Base-by-base conservation (phyloP, 2,888 invertebrate genomes). In the Melipona beecheii region DNA sequence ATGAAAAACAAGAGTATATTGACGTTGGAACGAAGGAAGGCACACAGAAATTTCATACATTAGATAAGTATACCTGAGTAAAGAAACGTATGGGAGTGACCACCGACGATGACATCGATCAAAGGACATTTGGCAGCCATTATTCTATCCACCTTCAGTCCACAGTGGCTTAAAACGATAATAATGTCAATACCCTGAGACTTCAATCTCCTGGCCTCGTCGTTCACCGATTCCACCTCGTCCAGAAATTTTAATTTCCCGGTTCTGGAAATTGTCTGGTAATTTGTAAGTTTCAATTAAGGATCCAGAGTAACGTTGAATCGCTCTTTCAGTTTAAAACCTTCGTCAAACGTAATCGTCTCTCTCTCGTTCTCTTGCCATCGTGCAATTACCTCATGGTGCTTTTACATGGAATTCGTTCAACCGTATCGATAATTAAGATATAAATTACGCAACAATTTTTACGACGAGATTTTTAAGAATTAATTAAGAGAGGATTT, bases 21-120 rank as follows among this genome's bases (percentile, higher is more conserved):
- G n/a, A 58, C 24, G n/a, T 58, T 58, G 43, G 9, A 43, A 43
- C 43, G 43, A n/a, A 58, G n/a, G 13, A 2, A 58, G 56, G 5
- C 5, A 58, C 13, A 24, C n/a, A 15, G n/a, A 15, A 58, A n/a
- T 15, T 5, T 58, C 56, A 58, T n/a, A 58, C n/a, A 24, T 58
- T 15, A 13, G 15, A 1, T 31, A 17, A 31, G 9, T 31, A 62
- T 50, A 93, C 93, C 93, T 24, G 96, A 96, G 93, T 96, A 98
- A 0, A 98, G 95, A 88, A 98, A 96, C 0, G 97, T 96, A 93
- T 98, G 97, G 0, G 97, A 97, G 93, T 98, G 98, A 0, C 97
- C 97, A 9, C 98, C 98, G n/a, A 98, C 97, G 78, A 98, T 97
- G 0, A 98, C 95, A 93, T 98, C 97, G 75, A 98, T 96, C 54